Conservation (phyloP, 2,888 invertebrate species). For the Abscondita cerata region DNA sequence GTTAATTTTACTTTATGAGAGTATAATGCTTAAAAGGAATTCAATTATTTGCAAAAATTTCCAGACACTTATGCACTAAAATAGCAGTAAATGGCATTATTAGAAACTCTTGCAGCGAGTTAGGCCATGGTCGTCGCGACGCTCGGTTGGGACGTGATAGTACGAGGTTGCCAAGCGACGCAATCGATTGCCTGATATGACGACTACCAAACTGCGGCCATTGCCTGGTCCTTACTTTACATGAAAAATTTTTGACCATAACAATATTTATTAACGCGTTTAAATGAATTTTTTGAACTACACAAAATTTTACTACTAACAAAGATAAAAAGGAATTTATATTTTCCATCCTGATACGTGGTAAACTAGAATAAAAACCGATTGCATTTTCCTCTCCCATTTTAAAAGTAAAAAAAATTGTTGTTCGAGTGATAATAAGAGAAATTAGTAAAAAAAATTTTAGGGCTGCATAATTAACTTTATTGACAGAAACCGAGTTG, state of each 20-base stretch:
- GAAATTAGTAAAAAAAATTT: too few species aligned
- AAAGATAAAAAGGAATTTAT: too few species aligned
- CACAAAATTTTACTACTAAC: too few species aligned
- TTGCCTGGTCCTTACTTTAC: constrained; percentile 35
- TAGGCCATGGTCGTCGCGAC: constrained; percentile 39
- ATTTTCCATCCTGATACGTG: too few species aligned
- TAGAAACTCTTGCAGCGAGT: constrained; percentile 35
- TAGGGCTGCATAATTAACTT: too few species aligned
- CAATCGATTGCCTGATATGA: constrained; percentile 41
- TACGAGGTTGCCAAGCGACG: constrained; percentile 42
- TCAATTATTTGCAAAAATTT: constrained; percentile 7
- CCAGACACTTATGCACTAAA: constrained; percentile 26
- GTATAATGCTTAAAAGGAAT: neutral
- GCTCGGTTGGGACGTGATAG: constrained; percentile 41
- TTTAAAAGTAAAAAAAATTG: too few species aligned
- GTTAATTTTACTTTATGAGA: neutral
- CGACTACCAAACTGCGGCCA: constrained; percentile 40
- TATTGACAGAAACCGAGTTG: too few species aligned
- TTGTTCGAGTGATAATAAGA: too few species aligned
- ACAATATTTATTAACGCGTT: too few species aligned
- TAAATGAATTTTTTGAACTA: too few species aligned
- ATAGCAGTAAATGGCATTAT: constrained; percentile 31
- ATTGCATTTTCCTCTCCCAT: too few species aligned
- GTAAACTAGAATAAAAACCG: too few species aligned
- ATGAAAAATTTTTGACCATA: constrained; percentile 25